Evolutionary conservation across 2,797 vertebrate species (phyloP), one percentile per base, ranked within the genome.

Genomic region (Bryconaethiops microstoma): DNA sequence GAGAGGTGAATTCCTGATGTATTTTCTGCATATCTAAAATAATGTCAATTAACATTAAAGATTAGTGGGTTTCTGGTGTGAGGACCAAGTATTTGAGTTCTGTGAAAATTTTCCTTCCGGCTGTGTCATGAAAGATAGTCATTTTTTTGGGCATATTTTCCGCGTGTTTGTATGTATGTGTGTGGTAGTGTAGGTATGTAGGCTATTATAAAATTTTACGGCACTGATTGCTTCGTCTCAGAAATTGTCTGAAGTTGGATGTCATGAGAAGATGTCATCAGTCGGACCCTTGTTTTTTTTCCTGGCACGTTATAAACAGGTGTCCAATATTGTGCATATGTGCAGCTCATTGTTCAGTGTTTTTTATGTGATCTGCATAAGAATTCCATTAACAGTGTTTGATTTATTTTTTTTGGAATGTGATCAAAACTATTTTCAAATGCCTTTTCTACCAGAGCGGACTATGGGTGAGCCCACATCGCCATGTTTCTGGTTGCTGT

Each of bases 151-250:
- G 39, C 50, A 55, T 57, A 35, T 52, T 35, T 71, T 54, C 75
- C 59, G 68, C 76, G 81, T 73, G 48, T 40, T 78, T 14, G 35
- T 57, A 35, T 88, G 74, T 87, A 0, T 21, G 64, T 77, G 63
- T 68, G 71, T 82, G 79, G 40, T 81, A 82, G 82, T 86, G 72
- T 80, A 79, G 86, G 87, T 86, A 82, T 78, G 77, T 77, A 72
- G 23, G 16, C 29, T 54, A 50, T 35, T 73, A 54, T 70, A 74
- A 69, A 55, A 71, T 63, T 70, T 21, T 81, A 77, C 6, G 1
- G 7, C 80, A 69, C 82, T 77, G 71, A 67, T 82, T 72, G 73
- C 77, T 65, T 82, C 29, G 76, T 62, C 69, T 54, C 29, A 50
- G 45, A 52, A 35, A 50, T 23, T 25, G n/a, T 57, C 19, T 48